Evolutionary conservation across 1,140 invertebrate genomes (phyloP).

Genomic region (Drosophila suzukii): DNA sequence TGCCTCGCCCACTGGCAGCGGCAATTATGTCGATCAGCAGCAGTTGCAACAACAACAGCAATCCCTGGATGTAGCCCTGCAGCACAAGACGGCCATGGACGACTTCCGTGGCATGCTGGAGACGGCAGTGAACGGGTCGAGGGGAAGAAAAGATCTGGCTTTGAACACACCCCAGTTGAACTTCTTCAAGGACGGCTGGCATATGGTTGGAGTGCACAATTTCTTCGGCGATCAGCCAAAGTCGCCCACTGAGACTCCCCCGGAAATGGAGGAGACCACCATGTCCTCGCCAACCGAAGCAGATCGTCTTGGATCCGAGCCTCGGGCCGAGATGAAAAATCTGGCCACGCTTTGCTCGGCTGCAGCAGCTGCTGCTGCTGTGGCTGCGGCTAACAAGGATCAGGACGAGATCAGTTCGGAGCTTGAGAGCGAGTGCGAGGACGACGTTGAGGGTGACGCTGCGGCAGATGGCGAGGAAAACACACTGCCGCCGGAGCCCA

Average conservation of each 20-base stretch:
- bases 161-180: constrained; percentile 59
- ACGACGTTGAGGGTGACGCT: constrained; percentile 21
- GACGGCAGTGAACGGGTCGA: constrained; percentile 61
- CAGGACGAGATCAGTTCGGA: constrained; percentile 41
- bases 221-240: constrained; percentile 83
- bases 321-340: constrained; percentile 75
- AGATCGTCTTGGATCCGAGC: constrained; percentile 15
- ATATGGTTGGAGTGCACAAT: constrained; percentile 66
- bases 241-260: constrained; percentile 83
- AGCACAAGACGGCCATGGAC: constrained; percentile 62
- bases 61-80: constrained; percentile 49
- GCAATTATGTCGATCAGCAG: constrained; percentile 81
- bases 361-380: constrained; percentile 74
- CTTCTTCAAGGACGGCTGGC: constrained; percentile 76
- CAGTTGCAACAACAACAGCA: constrained; percentile 75
- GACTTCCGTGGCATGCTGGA: constrained; percentile 68
- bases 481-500: constrained; percentile 64
- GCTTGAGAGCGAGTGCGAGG: constrained; percentile 56
- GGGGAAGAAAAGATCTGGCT: constrained; percentile 49
- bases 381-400: constrained; percentile 51
- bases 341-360: constrained; percentile 76
- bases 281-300: constrained; percentile 50
- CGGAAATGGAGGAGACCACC: constrained; percentile 73
- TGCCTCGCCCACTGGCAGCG: constrained; percentile 84
- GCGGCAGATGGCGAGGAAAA: constrained; percentile 60